These are phyloP conservation scores for Hippolais icterina DNA, from an alignment of 2,113 vertebrate species.

Conservation along the genomic window DNA sequence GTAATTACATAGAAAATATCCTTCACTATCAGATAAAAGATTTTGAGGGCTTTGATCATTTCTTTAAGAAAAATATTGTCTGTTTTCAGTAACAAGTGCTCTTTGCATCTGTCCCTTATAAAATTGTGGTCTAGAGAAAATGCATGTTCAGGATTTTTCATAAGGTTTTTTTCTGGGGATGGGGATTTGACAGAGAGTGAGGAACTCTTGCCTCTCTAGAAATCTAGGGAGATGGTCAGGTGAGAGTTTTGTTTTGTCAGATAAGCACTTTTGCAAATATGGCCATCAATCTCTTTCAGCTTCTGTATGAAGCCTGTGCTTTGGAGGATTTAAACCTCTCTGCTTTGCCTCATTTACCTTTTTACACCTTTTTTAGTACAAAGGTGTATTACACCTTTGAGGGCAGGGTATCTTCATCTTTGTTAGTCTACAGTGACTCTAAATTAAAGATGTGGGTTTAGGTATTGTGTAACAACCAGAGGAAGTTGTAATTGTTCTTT, in stretches of 20 bases:
- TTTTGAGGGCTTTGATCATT: neutral
- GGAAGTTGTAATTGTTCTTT: neutral
- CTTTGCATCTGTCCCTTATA: neutral
- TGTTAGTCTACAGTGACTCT: neutral
- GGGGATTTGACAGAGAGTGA: neutral
- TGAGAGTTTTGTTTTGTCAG: neutral
- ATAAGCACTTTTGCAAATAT: neutral
- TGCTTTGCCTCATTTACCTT: neutral
- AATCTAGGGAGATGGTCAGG: neutral
- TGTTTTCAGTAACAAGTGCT: neutral
- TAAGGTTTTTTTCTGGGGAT: neutral
- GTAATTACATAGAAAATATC: neutral
- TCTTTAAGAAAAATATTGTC: neutral
- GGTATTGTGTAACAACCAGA: neutral
- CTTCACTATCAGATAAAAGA: neutral
- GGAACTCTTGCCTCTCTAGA: neutral
- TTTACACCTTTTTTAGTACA: too few species aligned
- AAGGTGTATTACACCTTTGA: neutral
- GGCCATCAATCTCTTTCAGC: neutral
- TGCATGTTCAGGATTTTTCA: neutral
- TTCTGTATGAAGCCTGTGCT: neutral
- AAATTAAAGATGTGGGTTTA: neutral
- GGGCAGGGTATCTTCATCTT: neutral
- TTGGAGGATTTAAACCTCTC: neutral
- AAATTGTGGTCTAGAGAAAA: neutral